These are phyloP conservation scores for Drosophila helvetica DNA, from an alignment of 2,888 invertebrate genomes.

Conservation along the genomic window DNA sequence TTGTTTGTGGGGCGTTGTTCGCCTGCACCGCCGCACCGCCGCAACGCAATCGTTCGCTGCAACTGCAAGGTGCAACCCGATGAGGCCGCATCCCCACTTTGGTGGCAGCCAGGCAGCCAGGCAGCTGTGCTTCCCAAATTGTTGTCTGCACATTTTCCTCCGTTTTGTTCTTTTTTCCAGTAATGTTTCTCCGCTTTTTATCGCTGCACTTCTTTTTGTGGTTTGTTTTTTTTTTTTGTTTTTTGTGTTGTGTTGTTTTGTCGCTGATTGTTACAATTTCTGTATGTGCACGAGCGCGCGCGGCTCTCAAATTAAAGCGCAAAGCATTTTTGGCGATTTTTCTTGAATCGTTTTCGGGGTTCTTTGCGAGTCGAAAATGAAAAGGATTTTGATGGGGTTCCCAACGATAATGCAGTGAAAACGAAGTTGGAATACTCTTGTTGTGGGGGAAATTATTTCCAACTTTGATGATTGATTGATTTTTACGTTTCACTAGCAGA, in stretches of 20 bases:
- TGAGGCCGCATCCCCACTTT: conserved; percentile 22
- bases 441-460: neutral
- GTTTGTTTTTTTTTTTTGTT: conserved; percentile 10
- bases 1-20: conserved; percentile 78
- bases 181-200: conserved; percentile 69
- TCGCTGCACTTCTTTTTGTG: conserved; percentile 27
- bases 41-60: conserved; percentile 10
- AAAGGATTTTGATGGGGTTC: conserved; percentile 5
- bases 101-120: conserved; percentile 48
- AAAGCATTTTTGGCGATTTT: conserved; percentile 42
- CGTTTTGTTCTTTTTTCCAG: conserved; percentile 42
- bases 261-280: conserved; percentile 77
- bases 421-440: conserved; percentile 4
- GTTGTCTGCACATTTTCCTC: conserved; percentile 66
- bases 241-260: conserved; percentile 30
- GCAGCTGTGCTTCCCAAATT: conserved; percentile 71
- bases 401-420: neutral
- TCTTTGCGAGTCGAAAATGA: conserved; percentile 10
- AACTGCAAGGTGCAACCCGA: conserved; percentile 68
- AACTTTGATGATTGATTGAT: no score
- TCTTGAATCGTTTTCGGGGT: conserved; percentile 4
- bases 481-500: no score
- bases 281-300: conserved; percentile 60
- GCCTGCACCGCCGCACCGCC: conserved; percentile 27
- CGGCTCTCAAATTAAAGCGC: conserved; percentile 57